Evolutionary conservation across 2,888 invertebrate genomes (phyloP), one percentile per base, ranked within the genome.

Genomic region (Zeuzera pyrina): DNA sequence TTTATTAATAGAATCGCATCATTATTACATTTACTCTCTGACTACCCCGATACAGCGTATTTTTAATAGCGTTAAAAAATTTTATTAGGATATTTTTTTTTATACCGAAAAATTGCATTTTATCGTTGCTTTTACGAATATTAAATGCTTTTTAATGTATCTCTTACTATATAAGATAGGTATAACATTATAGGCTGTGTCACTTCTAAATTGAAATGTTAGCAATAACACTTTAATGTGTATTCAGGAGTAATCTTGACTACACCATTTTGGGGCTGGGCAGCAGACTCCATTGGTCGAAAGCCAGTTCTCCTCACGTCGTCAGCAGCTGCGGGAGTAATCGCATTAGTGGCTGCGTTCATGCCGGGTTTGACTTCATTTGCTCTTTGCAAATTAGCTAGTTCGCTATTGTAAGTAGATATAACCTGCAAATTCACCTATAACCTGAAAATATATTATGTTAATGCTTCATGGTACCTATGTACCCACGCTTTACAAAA

Each of bases 241-340:
- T 8, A 43, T 52, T 2, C 58, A 78, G 83, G 81, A 34, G 56
- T 81, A 15, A 73, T 81, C 22, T 25, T 78, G 1, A 76, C 78
- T 1, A 78, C 79, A 1, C 60, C 78, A 0, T 56, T 77, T 29
- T 83, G 83, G 83, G 83, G 81, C 2, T 59, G 68, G 1, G 67
- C 70, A 0, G 66, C 79, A 0, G 83, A 83, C 41, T 49, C 54
- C 0, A 35, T 57, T 5, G 83, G 83, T 1, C 57, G 83, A 21
- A 77, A 72, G 36, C 74, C 77, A 0, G 59, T 70, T 21, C 50
- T 83, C 23, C 48, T 76, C 13, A 33, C 55, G 2, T 71, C 72
- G 0, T 52, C 72, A 0, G 45, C 59, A 0, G 45, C 47, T 0
- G 54, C 74, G 0, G 79, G 77, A 0, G 12, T 51, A 6, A 43